Conservation (phyloP, 2,888 invertebrate genomes). For the Apeira syringaria region DNA sequence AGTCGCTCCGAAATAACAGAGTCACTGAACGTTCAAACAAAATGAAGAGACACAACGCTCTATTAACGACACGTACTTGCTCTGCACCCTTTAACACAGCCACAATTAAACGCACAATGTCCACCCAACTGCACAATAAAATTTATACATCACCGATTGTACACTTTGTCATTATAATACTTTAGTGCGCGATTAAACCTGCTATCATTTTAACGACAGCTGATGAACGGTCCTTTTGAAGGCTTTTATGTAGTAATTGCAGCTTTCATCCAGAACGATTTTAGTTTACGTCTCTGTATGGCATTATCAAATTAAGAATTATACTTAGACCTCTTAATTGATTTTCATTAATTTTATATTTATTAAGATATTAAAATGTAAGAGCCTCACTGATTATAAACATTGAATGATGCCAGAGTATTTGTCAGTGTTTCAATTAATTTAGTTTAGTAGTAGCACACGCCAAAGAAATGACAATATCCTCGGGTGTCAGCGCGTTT, state of each 20-base stretch:
- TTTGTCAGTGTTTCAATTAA: slow-evolving; percentile 60
- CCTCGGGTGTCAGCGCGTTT: slow-evolving; percentile 49
- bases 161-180: slow-evolving; percentile 32
- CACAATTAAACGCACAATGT: slow-evolving; percentile 65
- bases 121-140: slow-evolving; percentile 37
- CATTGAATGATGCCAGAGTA: slow-evolving; percentile 26
- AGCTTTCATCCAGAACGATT: slow-evolving; percentile 28
- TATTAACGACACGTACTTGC: slow-evolving; percentile 77
- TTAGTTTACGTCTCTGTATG: slow-evolving; percentile 23
- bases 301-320: slow-evolving; percentile 31
- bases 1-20: slow-evolving; percentile 81
- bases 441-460: slow-evolving; percentile 51
- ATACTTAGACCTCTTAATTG: slow-evolving; percentile 25
- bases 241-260: slow-evolving; percentile 36
- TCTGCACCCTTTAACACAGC: slow-evolving; percentile 60
- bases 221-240: slow-evolving; percentile 25
- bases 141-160: slow-evolving; percentile 34
- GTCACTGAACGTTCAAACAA: slow-evolving; percentile 79
- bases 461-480: slow-evolving; percentile 60
- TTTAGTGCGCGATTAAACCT: slow-evolving; percentile 40
- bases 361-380: slow-evolving; percentile 10
- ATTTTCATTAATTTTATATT: slow-evolving; percentile 19
- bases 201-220: slow-evolving; percentile 40
- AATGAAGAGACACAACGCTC: slow-evolving; percentile 78
- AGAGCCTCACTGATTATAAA: no score